Evolutionary conservation across 2,888 invertebrate genomes (phyloP), one percentile per base, ranked within the genome.

Genomic region (Pecten maximus): DNA sequence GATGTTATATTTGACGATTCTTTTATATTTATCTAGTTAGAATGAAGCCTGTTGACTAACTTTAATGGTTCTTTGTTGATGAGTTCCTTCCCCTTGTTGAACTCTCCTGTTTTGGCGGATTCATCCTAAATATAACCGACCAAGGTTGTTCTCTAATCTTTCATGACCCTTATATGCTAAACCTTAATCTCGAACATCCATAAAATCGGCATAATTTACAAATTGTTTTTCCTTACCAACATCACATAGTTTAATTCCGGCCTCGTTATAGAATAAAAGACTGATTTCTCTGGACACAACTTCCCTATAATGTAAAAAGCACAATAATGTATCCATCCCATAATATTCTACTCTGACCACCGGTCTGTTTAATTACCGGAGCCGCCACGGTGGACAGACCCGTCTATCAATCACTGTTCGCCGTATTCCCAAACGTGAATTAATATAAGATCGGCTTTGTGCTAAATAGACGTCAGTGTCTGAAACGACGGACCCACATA

Each of bases 281-380:
- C 44, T 44, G 54, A 54, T 54, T 54, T 54, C 54, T 54, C 2
- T 19, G 54, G 23, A 23, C 6, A 54, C 19, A 54, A 54, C 19
- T 23, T 19, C 23, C 2, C 8, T 54, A n/a, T 54, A 23, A 15
- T 19, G 0, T 8, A 0, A 74, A 35, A 74, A 23, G 35, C 74
- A 35, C 10, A 74, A 8, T 23, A 54, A 54, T n/a, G 54, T 54
- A 28, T 74, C 74, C 74, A 74, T 74, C 74, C 74, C 74, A 74
- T 74, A 74, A 74, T 74, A 74, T 35, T 28, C 74, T 23, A 74
- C 28, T 54, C 74, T 74, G 74, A 74, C 74, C 74, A 35, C 23
- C 60, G 74, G 74, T 74, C 74, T 74, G 74, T 23, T 74, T 74
- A 74, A 74, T 74, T 74, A 74, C 74, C 74, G 74, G 74, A 74